A percentile compares a stretch with the other conserved stretches of the same genome.
These are phyloP conservation scores for Diadumene lineata DNA, from an alignment of 92 coral and sea anemone genomes.

Conservation along the genomic window DNA sequence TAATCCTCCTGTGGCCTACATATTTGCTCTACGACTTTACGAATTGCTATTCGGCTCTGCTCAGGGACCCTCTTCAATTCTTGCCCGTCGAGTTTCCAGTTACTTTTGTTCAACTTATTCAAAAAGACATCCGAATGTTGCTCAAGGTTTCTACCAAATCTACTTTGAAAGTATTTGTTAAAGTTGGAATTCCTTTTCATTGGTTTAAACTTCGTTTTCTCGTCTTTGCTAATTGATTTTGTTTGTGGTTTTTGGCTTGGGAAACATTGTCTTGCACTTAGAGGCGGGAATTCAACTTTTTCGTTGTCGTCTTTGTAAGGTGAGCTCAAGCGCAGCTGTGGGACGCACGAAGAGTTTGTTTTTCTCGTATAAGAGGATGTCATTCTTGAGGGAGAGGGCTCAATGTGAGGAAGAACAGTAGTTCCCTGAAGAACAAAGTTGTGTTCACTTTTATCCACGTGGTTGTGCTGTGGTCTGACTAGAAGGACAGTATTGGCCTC, in stretches of 20 bases:
- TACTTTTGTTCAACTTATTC: neutral
- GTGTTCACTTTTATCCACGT: neutral
- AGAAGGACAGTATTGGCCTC: neutral
- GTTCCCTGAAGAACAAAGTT: neutral
- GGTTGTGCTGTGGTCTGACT: neutral
- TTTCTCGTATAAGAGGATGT: neutral
- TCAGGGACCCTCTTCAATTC: neutral
- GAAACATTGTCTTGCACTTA: constrained; percentile 15
- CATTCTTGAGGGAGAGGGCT: neutral
- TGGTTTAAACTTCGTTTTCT: constrained; percentile 7
- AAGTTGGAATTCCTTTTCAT: neutral
- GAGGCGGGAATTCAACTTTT: neutral
- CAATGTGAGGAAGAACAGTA: neutral
- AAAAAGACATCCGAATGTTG: neutral
- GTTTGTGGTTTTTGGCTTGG: constrained; percentile 2
- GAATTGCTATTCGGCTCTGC: neutral
- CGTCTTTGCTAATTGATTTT: neutral
- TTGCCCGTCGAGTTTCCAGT: neutral
- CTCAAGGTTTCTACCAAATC: constrained; percentile 54
- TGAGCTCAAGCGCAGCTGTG: neutral
- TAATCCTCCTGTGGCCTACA: neutral
- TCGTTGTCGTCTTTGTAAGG: neutral
- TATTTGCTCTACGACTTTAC: constrained; percentile 12
- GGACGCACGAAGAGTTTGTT: neutral
- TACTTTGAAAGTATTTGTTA: constrained; percentile 37